phyloP scores from a whole-genome alignment of 2,888 invertebrate species.

The Pherbina coryleti region DNA sequence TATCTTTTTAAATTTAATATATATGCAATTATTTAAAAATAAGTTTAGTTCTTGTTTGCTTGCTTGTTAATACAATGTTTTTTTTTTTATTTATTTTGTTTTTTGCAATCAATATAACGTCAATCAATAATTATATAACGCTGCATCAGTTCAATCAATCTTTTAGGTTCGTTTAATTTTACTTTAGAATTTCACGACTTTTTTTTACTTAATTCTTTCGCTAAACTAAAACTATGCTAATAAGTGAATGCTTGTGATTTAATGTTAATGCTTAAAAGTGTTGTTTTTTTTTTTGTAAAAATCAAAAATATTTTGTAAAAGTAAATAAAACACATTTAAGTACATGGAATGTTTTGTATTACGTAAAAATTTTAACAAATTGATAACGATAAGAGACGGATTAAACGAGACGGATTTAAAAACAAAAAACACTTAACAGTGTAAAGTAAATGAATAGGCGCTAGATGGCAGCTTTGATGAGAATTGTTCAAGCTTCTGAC shows the following conservation, averaged over 20 bases:
- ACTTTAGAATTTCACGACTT: constrained; percentile 33
- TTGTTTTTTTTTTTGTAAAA: constrained; percentile 14
- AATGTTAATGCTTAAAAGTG: background rate
- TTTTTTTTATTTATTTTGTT: too few species aligned
- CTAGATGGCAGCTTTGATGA: too few species aligned
- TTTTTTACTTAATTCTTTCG: constrained; percentile 14
- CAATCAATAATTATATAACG: constrained; percentile 7
- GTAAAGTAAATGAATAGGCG: too few species aligned
- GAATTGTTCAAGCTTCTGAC: too few species aligned
- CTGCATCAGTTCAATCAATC: background rate
- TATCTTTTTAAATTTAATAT: constrained; percentile 17
- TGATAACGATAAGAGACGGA: too few species aligned
- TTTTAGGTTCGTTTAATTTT: constrained; percentile 31
- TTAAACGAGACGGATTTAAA: too few species aligned
- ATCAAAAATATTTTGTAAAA: constrained; percentile 8
- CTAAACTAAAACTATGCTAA: background rate
- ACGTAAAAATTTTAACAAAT: constrained; percentile 27
- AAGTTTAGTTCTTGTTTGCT: constrained; percentile 3
- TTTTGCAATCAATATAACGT: background rate
- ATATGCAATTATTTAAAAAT: background rate
- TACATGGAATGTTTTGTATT: constrained; percentile 40
- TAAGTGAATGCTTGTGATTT: background rate
- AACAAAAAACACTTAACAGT: too few species aligned
- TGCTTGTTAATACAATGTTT: constrained; percentile 6
- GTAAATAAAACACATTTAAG: constrained; percentile 27